Evolutionary conservation across 2,888 invertebrate species (phyloP).

Genomic region (Lingula anatina): DNA sequence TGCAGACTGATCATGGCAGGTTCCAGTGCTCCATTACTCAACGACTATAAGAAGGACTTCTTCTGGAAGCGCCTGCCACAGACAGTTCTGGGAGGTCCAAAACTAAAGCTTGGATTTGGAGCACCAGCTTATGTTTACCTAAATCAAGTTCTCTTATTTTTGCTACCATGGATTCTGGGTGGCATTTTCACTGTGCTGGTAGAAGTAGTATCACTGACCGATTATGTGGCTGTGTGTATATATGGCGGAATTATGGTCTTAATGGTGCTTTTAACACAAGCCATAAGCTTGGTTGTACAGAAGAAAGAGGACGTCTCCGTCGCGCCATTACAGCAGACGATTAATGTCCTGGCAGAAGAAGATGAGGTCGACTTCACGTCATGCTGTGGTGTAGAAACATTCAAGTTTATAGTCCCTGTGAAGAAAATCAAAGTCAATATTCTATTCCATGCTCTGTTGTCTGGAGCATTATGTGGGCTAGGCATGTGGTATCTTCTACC

Average conservation of each 20-base stretch:
- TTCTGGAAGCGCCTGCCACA: conserved; percentile 45
- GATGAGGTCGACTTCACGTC: conserved; percentile 44
- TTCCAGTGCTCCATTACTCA: conserved; percentile 41
- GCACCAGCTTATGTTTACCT: conserved; percentile 43
- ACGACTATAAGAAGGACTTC: conserved; percentile 47
- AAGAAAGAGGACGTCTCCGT: conserved; percentile 10
- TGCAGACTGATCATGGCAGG: too few relatives aligned
- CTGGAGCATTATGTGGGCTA: conserved; percentile 32
- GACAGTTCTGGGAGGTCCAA: conserved; percentile 46
- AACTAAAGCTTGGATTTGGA: conserved; percentile 37
- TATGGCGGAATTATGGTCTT: conserved; percentile 30
- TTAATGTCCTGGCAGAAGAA: conserved; percentile 28
- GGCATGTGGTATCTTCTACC: conserved; percentile 38
- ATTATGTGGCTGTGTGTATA: conserved; percentile 20
- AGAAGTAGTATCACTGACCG: conserved; percentile 17
- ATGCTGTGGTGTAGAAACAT: conserved; percentile 41
- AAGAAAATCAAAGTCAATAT: conserved; percentile 41
- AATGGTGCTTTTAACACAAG: conserved; percentile 32
- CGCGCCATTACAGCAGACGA: neutral
- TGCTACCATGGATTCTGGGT: conserved; percentile 38
- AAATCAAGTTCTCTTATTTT: conserved; percentile 37
- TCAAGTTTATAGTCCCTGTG: conserved; percentile 38
- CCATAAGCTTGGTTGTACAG: conserved; percentile 29
- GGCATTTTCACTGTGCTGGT: conserved; percentile 38
- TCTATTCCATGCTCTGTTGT: conserved; percentile 32